Conservation (phyloP, 2,888 invertebrate species). For the Sesia apiformis region DNA sequence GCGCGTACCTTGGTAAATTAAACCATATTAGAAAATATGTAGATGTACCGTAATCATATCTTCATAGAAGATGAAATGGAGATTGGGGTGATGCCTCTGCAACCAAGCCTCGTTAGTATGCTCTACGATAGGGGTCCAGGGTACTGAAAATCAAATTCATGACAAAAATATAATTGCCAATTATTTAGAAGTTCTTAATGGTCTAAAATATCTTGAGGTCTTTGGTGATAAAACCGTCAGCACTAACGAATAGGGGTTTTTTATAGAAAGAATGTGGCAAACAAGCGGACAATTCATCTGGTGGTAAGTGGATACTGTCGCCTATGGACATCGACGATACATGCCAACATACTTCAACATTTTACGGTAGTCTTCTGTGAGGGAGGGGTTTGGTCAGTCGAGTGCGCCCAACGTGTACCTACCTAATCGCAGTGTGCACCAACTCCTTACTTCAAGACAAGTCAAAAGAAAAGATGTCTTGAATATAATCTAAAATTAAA, state of each 20-base stretch:
- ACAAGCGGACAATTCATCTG: no score
- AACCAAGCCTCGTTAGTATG: slow-evolving; percentile 60
- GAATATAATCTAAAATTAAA: no score
- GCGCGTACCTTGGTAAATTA: no score
- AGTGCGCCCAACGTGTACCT: no score
- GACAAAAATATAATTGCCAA: neutral
- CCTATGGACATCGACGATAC: neutral
- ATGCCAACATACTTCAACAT: no score
- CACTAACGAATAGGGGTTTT: neutral
- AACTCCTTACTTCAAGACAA: no score
- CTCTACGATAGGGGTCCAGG: slow-evolving; percentile 51
- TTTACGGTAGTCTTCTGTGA: no score
- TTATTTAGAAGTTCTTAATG: neutral
- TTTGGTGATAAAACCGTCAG: neutral
- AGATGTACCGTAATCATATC: slow-evolving; percentile 49
- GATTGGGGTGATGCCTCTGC: slow-evolving; percentile 42
- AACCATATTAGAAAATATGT: neutral
- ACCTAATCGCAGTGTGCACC: no score
- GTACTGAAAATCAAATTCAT: slow-evolving; percentile 33
- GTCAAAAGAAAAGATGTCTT: no score
- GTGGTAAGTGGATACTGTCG: neutral
- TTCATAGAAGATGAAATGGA: slow-evolving; percentile 62
- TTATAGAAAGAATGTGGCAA: no score
- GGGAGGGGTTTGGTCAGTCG: no score
- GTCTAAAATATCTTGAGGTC: neutral